A percentile compares a stretch with the other conserved stretches of the same genome.
Evolutionary conservation across 2,797 vertebrate genomes (phyloP).

Genomic region (Ceryle rudis): DNA sequence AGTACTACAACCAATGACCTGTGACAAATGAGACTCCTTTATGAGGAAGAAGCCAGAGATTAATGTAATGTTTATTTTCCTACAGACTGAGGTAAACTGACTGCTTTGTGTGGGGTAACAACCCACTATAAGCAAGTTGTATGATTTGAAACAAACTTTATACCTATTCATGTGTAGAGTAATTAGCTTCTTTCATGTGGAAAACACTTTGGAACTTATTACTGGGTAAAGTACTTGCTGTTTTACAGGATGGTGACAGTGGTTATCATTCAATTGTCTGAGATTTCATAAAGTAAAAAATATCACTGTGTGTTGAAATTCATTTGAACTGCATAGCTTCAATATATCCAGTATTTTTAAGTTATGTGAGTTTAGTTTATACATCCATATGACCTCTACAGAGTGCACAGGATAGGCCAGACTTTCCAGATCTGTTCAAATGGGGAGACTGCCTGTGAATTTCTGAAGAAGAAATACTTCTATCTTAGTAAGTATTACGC

Average conservation of each 20-base stretch:
- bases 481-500: background rate
- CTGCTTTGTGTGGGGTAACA: background rate
- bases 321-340: background rate
- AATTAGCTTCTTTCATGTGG: background rate
- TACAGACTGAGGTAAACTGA: background rate
- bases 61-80: background rate
- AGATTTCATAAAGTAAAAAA: background rate
- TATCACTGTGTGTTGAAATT: background rate
- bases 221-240: background rate
- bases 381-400: background rate
- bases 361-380: background rate
- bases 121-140: background rate
- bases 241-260: background rate
- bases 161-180: background rate
- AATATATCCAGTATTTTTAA: background rate
- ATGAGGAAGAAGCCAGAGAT: background rate
- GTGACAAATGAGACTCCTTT: background rate
- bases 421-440: background rate
- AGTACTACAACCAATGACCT: background rate
- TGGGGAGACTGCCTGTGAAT: background rate
- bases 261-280: background rate
- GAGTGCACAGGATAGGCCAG: background rate
- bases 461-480: background rate
- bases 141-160: background rate
- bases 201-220: background rate